phyloP scores from a whole-genome alignment of 2,113 vertebrate genomes.

The Sphaerodactylus townsendi region DNA sequence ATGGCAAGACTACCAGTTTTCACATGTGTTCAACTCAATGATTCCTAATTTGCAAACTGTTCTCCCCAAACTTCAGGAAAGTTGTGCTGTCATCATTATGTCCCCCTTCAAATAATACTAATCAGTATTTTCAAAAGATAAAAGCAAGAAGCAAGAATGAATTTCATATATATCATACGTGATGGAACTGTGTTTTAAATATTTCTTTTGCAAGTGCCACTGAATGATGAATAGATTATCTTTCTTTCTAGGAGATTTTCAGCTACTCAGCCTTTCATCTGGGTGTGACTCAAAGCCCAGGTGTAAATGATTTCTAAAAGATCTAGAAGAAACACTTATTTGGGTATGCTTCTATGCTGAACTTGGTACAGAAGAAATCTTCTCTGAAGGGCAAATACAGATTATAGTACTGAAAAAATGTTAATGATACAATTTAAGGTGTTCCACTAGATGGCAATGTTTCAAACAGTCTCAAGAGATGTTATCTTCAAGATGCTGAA shows the following conservation, averaged over 20 bases:
- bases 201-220: not conserved
- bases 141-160: not conserved
- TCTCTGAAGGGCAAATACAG: not conserved
- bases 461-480: not conserved
- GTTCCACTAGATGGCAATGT: conserved; percentile 14
- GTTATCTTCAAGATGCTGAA: not conserved
- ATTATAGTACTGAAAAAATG: not conserved
- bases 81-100: not conserved
- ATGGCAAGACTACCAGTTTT: not conserved
- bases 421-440: not conserved
- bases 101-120: not conserved
- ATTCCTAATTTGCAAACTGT: not conserved
- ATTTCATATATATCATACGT: conserved; percentile 22
- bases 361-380: not conserved
- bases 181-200: conserved; percentile 32
- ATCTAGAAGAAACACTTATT: not conserved
- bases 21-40: not conserved
- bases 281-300: not conserved
- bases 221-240: not conserved
- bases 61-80: not conserved
- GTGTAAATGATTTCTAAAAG: not conserved
- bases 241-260: not conserved
- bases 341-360: not conserved
- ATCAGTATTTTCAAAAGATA: conserved; percentile 8
- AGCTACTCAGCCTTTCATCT: not conserved